phyloP scores from a whole-genome alignment of 2,797 vertebrate genomes.

The Squalus acanthias region DNA sequence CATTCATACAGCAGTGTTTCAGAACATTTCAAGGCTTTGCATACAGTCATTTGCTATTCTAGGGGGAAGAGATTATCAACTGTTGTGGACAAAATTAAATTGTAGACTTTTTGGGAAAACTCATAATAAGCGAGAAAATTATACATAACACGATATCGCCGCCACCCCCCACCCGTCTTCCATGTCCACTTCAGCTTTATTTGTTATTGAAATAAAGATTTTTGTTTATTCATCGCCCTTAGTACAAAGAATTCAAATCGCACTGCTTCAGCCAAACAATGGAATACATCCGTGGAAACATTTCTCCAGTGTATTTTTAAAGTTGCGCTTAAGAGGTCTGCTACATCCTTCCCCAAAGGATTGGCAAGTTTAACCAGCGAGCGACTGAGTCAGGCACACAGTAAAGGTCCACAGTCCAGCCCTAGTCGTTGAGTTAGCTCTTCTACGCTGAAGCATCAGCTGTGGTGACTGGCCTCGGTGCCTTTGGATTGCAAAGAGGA shows the following conservation, averaged over 20 bases:
- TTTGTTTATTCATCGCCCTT: not conserved
- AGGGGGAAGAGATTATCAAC: conserved; percentile 7
- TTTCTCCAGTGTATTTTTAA: not conserved
- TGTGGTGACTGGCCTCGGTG: not conserved
- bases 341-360: not conserved
- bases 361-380: not conserved
- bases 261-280: not conserved
- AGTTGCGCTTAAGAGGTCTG: not conserved
- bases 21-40: conserved; percentile 43
- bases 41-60: conserved; percentile 30
- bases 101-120: not conserved
- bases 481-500: not conserved
- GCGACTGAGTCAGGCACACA: not conserved
- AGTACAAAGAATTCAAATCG: not conserved
- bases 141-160: not conserved
- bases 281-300: not conserved
- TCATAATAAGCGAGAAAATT: not conserved
- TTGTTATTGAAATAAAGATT: conserved; percentile 8
- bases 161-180: not conserved
- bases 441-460: not conserved
- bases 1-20: conserved; percentile 44
- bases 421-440: not conserved
- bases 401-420: not conserved
- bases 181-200: not conserved
- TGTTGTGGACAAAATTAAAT: conserved; percentile 23